Conservation (phyloP, 2,888 invertebrate species). For the Drosophila vallismaia region DNA sequence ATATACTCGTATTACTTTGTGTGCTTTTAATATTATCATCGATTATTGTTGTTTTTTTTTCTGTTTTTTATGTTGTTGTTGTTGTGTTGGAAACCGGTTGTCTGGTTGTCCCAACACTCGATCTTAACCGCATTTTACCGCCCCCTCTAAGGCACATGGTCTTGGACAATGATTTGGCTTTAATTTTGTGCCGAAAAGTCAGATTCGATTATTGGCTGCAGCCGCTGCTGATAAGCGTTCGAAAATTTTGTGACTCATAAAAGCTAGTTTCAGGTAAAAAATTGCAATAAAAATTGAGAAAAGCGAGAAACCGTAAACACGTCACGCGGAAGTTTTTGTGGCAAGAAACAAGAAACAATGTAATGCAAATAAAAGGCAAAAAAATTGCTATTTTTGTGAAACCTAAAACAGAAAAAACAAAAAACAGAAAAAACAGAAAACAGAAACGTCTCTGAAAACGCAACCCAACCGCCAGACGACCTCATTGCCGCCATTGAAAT, state of each 20-base stretch:
- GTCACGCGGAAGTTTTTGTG: constrained; percentile 39
- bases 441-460: constrained; percentile 35
- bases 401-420: constrained; percentile 36
- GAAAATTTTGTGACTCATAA: constrained; percentile 26
- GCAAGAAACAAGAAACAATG: constrained; percentile 33
- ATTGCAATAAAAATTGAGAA: background rate
- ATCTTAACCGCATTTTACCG: constrained; percentile 53
- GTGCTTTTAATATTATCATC: constrained; percentile 41
- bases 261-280: background rate
- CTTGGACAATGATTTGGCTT: constrained; percentile 25
- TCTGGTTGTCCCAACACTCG: constrained; percentile 20
- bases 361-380: constrained; percentile 40
- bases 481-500: constrained; percentile 75
- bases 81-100: constrained; percentile 47
- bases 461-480: constrained; percentile 52
- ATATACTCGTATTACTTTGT: constrained; percentile 28
- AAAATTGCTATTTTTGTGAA: constrained; percentile 20
- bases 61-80: constrained; percentile 27
- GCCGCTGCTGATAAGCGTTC: constrained; percentile 27
- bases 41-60: constrained; percentile 56
- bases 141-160: constrained; percentile 36
- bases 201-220: constrained; percentile 1
- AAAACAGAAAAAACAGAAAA: constrained; percentile 34
- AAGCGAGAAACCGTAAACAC: constrained; percentile 15
- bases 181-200: constrained; percentile 16